Evolutionary conservation across 2,113 vertebrate genomes (phyloP), one percentile per base, ranked within the genome.

Genomic region (Theristicus caerulescens): DNA sequence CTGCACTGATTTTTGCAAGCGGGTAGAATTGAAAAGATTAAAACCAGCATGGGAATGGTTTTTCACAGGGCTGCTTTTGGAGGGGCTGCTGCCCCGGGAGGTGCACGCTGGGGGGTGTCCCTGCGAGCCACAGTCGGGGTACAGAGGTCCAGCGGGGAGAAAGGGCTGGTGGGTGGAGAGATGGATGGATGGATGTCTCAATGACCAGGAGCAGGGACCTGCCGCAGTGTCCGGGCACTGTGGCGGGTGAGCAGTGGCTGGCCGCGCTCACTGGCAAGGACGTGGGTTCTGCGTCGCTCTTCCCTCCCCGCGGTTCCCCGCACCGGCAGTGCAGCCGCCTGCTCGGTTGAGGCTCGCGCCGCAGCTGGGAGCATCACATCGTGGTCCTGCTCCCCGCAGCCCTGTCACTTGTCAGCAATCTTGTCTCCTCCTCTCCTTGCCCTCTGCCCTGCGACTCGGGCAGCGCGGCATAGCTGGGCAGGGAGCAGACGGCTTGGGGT

Each of bases 151-250:
- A 3, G 2, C 6, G 40, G 49, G 67, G 36, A 58, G 32, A 16
- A 17, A 4, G 65, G 36, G 32, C 25, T 15, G 55, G 4, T 4
- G 24, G n/a, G 12, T 8, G 20, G 29, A 66, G 4, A 22, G 74
- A 58, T 1, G 1, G 47, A 27, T 0, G 7, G 58, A 32, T 0
- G 38, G 32, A 61, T 6, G 7, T n/a, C 57, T 49, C 4, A 2
- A 9, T 1, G 2, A 2, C 11, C 47, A 19, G 69, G 12, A 42
- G 76, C 76, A 49, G 29, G 54, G 24, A 14, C 36, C 47, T 38
- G 32, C 38, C 3, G 4, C 36, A 18, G 54, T 9, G 16, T 21
- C 24, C 0, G 4, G 34, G 40, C 20, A 1, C 40, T 7, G 15
- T 10, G 36, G 36, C 3, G 6, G 59, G 29, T 10, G 58, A 25